Base-by-base conservation (phyloP, 92 coral and sea anemone species). In the Anthopleura xanthogrammica region DNA sequence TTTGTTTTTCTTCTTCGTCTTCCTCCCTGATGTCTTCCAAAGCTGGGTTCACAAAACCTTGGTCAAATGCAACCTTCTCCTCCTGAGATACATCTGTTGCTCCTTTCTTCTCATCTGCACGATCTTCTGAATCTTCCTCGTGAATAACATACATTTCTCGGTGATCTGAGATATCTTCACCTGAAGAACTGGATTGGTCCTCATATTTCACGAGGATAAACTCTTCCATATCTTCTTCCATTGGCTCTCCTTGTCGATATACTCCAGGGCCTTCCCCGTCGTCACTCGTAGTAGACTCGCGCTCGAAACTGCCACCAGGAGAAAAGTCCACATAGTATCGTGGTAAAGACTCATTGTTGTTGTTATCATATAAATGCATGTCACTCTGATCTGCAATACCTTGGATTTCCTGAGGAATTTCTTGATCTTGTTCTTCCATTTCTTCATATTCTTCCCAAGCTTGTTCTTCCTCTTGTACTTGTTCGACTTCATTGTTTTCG, bases 101-200 rank as follows among this genome's bases (percentile, higher is more conserved):
- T 36, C 62, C 55, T 76, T 42, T 13, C 42, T 77, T 40, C 56
- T 78, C 71, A 4, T 78, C 78, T 9, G 36, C 19, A 42, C 58
- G 56, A 24, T 85, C 88, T 29, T 85, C 88, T 3, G 87, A 46
- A 62, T 94, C 97, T 62, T 93, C 98, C 73, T 94, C 98, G 41
- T 91, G 98, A 58, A 94, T 94, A 60, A 94, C 98, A 62, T 94
- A 94, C 72, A 94, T 94, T 80, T 91, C 93, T 24, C 98, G 92
- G 55, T 94, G 98, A 77, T 94, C 98, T 4, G 90, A 83, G 46
- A 86, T 20, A 79, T 89, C 94, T 50, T 94, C 98, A 52, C 86
- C 86, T 12, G 81, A 86, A 81, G 78, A 89, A 11, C 80, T 75
- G 29, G 85, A 86, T 16, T 88, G 90, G 40, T 90, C 91, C 54